These are phyloP conservation scores for Siniperca knerii DNA, from an alignment of 2,113 vertebrate species.

Conservation along the genomic window DNA sequence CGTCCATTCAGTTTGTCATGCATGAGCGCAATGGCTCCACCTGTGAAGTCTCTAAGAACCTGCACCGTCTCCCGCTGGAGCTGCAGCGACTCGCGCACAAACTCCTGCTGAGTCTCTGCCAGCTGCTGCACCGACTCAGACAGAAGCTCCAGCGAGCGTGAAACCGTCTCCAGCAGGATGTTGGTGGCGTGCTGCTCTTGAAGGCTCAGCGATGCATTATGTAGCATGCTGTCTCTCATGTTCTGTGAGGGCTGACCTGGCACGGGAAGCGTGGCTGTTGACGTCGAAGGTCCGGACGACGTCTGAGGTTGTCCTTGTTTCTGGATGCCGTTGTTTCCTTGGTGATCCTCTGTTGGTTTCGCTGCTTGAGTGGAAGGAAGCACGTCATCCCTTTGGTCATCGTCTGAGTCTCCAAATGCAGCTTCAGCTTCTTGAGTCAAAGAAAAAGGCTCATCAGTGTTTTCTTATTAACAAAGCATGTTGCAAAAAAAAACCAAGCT, in stretches of 20 bases:
- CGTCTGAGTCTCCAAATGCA: slow-evolving; percentile 77
- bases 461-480: not conserved
- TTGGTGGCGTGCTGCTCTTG: slow-evolving; percentile 85
- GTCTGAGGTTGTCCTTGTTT: slow-evolving; percentile 54
- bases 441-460: slow-evolving; percentile 3
- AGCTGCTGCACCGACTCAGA: slow-evolving; percentile 86
- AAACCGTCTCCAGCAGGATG: slow-evolving; percentile 82
- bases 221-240: slow-evolving; percentile 66
- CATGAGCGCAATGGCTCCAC: slow-evolving; percentile 82
- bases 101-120: slow-evolving; percentile 86
- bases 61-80: slow-evolving; percentile 85
- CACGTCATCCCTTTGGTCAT: slow-evolving; percentile 73
- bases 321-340: slow-evolving; percentile 65
- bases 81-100: slow-evolving; percentile 83
- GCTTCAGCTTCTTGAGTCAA: slow-evolving; percentile 70
- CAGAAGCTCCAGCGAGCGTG: slow-evolving; percentile 85
- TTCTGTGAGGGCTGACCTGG: slow-evolving; percentile 20
- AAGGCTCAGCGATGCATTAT: slow-evolving; percentile 80
- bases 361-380: slow-evolving; percentile 48
- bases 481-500: not conserved
- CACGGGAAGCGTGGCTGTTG: not conserved
- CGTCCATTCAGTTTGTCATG: slow-evolving; percentile 86
- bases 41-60: slow-evolving; percentile 85
- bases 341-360: slow-evolving; percentile 58
- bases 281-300: not conserved